Conservation (phyloP, 2,113 vertebrate genomes). For the Oryzias woworae region DNA sequence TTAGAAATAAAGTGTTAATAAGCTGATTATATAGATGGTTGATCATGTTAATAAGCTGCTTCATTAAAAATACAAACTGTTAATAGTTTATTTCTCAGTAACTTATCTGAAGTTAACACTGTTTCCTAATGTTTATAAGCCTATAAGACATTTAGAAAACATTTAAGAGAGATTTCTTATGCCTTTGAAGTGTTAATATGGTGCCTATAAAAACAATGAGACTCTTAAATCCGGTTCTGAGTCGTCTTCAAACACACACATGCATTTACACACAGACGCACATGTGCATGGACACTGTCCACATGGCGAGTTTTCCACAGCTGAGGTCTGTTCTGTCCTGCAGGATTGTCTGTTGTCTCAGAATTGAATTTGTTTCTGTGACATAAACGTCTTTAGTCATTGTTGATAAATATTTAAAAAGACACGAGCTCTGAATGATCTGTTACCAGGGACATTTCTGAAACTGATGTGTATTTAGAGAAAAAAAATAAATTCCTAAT, state of each 20-base stretch:
- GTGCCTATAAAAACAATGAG: too few relatives aligned
- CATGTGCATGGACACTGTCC: neutral
- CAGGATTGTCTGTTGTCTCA: neutral
- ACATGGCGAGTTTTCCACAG: conserved; percentile 13
- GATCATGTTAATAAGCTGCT: too few relatives aligned
- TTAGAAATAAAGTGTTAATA: too few relatives aligned
- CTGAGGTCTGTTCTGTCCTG: conserved; percentile 6
- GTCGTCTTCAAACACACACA: neutral
- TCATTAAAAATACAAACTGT: too few relatives aligned
- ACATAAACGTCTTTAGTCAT: neutral
- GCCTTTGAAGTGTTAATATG: too few relatives aligned
- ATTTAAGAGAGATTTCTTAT: too few relatives aligned
- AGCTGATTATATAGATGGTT: too few relatives aligned
- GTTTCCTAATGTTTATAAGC: too few relatives aligned
- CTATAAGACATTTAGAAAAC: too few relatives aligned
- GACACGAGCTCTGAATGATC: neutral
- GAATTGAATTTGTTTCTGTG: conserved; percentile 7
- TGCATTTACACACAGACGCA: neutral
- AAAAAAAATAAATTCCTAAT: neutral
- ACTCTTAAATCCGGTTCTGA: conserved; percentile 15
- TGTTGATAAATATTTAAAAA: neutral
- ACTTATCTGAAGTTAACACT: too few relatives aligned
- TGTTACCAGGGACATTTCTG: too few relatives aligned
- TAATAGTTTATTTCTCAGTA: too few relatives aligned
- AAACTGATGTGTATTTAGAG: neutral